Base-by-base conservation (phyloP, 2,888 invertebrate species). In the Suillia variegata region DNA sequence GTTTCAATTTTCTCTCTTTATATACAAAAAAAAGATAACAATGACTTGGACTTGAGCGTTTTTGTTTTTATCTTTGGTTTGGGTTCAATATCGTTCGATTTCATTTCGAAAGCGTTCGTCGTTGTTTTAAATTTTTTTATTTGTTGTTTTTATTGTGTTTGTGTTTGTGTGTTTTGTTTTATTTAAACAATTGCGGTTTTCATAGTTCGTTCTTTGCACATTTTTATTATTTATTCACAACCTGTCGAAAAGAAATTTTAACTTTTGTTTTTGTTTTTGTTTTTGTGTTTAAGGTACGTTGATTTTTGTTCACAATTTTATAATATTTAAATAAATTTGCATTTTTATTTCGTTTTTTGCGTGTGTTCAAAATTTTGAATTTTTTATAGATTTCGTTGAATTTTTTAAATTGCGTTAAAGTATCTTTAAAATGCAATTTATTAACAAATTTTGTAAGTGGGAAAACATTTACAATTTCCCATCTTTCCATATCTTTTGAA, bases 41-140 rank as follows among this genome's bases (percentile, higher is more conserved):
- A n/a, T 38, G 38, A 45, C 45, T 45, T 45, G 3, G 38, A 45
- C 45, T 45, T 45, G 3, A 45, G 45, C 51, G 38, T 49, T 57
- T 61, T 54, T 45, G 18, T 18, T 45, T 45, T 45, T 5, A 45
- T 45, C 45, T 71, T 71, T 71, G 71, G 73, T 71, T 73, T 73
- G 45, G 69, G 67, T 73, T 62, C 65, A 24, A 59, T 52, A 62
- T 45, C 17, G 18, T 45, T 45, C 45, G 45, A 45, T 18, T 4
- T 18, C 17, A 45, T 45, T 45, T 45, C 45, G 45, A 20, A 38
- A n/a, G 38, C 38, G 38, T 38, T 38, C 15, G 38, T n/a, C n/a
- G 38, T 26, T 26, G 5, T 26, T 26, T 5, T 26, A 26, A 10
- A 26, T 26, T 26, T 26, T 5, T 26, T 26, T 6, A 26, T 6